Base-by-base conservation (phyloP, 2,888 invertebrate species). In the Adelphocoris suturalis region DNA sequence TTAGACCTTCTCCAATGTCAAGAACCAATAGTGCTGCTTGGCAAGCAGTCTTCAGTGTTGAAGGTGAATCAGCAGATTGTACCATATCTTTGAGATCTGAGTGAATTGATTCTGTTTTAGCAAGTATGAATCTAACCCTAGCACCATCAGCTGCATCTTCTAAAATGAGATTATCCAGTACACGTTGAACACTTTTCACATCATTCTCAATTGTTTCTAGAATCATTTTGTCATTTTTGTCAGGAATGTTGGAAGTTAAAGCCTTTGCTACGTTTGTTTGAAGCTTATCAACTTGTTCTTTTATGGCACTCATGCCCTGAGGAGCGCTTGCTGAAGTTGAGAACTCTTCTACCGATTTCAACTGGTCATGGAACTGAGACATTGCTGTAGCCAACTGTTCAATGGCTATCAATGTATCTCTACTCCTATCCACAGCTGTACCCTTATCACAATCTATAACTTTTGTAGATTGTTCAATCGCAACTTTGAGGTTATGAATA, bases 191-290 rank as follows among this genome's bases (percentile, higher is more conserved):
- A 87, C 89, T 90, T 78, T 89, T 90, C 12, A 91, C 89, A 57
- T 91, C 91, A 87, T 89, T 90, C n/a, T 89, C 82, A 76, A 91
- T 89, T 28, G 86, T 90, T 86, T 91, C 90, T 1, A 91, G 87
- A 27, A 91, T 86, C 90, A 90, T 85, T 86, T 86, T 90, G 55
- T 90, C 78, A 19, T 89, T 91, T 89, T 90, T 90, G 13, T 90
- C 89, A 9, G 80, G 78, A 81, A 90, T 46, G 12, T 75, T 37
- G 19, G 89, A 87, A 37, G 86, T 78, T 5, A 91, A 78, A 37
- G 84, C 87, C 27, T 86, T 61, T 48, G 86, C 89, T n/a, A 91
- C 78, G 75, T 91, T 86, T 61, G 86, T 85, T 37, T 91, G 90
- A 52, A 91, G 75, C 61, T 90, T 86, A 19, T 90, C 91, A 14